Evolutionary conservation across 2,113 vertebrate genomes (phyloP).

Genomic region (Rutilus rutilus): DNA sequence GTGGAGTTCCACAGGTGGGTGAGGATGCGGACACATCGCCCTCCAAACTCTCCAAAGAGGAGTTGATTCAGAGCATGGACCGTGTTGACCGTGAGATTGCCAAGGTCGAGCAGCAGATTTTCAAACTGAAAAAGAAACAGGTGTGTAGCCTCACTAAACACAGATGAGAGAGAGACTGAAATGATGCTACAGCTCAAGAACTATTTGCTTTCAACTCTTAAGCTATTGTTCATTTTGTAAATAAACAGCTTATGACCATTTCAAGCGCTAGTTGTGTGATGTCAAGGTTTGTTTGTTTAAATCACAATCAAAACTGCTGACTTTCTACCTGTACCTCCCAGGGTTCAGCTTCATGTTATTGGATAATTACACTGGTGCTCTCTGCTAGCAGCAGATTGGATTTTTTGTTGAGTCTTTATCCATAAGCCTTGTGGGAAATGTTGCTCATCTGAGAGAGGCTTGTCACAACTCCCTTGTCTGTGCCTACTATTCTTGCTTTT

Average conservation of each 20-base stretch:
- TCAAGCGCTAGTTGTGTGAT: neutral
- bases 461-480: neutral
- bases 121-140: constrained; percentile 98
- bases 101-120: constrained; percentile 98
- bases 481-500: neutral
- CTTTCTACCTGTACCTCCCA: neutral
- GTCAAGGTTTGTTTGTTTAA: constrained; percentile 1
- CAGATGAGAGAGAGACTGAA: neutral
- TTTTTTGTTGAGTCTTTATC: neutral
- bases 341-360: neutral
- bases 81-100: constrained; percentile 97
- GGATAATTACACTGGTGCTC: neutral
- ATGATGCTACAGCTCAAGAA: neutral
- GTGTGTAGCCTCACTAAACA: constrained; percentile 68
- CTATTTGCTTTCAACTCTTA: neutral
- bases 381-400: neutral
- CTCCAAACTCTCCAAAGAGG: constrained; percentile 98
- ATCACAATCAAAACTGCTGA: neutral
- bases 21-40: constrained; percentile 95
- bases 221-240: neutral
- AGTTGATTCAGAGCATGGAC: constrained; percentile 99
- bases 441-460: neutral
- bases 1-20: constrained; percentile 78
- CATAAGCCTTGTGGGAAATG: constrained; percentile 30
- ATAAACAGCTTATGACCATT: neutral